Evolutionary conservation across 2,797 vertebrate species (phyloP).

Genomic region (Novumbra hubbsi): DNA sequence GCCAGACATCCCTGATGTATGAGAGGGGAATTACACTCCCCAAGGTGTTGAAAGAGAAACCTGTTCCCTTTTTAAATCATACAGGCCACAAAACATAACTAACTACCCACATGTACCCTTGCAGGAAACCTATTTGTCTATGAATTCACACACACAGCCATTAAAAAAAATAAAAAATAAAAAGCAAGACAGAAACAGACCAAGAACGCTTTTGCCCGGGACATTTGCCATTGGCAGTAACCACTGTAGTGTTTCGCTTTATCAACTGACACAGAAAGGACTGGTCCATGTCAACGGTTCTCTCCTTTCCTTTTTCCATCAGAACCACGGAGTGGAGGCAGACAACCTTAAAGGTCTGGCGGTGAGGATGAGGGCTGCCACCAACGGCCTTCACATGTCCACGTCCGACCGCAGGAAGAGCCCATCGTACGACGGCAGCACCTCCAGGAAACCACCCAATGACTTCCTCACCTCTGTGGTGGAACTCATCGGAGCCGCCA

Average conservation of each 20-base stretch:
- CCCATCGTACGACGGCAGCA: conserved; percentile 79
- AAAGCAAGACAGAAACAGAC: conserved; percentile 11
- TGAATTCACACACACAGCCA: background rate
- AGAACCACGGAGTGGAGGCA: conserved; percentile 97
- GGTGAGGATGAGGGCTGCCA: conserved; percentile 85
- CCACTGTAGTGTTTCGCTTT: background rate
- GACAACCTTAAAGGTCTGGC: conserved; percentile 94
- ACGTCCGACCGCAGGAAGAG: conserved; percentile 84
- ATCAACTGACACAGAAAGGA: background rate
- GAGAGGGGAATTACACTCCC: conserved; percentile 24
- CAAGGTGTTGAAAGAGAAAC: conserved; percentile 19
- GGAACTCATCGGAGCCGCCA: conserved; percentile 93
- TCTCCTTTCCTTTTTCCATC: conserved; percentile 25
- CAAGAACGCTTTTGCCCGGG: background rate
- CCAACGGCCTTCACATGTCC: conserved; percentile 87
- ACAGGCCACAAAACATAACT: conserved; percentile 26
- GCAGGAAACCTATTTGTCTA: conserved; percentile 33
- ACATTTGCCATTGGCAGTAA: conserved; percentile 5
- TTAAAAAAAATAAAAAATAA: background rate
- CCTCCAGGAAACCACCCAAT: conserved; percentile 86
- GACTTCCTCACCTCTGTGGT: conserved; percentile 97
- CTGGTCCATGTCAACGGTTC: background rate
- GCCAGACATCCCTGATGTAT: conserved; percentile 17
- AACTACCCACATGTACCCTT: conserved; percentile 30
- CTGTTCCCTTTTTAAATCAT: conserved; percentile 28